Percentiles rank a stretch among this genome's conserved stretches.
Conservation (phyloP, 1,140 invertebrate species). For the Leguminivora glycinivorella region DNA sequence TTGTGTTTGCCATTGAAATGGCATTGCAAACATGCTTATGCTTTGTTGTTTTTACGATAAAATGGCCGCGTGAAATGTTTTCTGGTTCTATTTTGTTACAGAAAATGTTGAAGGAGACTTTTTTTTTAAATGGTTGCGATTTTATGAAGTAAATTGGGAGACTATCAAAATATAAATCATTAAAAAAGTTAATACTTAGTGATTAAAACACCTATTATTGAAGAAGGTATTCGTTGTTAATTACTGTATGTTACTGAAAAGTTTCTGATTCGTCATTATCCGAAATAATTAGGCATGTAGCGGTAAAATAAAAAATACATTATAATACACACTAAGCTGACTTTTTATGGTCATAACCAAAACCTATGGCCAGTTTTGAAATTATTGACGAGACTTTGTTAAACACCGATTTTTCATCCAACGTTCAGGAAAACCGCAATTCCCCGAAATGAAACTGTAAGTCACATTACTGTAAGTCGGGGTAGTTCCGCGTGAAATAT, state of each 20-base stretch:
- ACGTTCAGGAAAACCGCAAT: background rate
- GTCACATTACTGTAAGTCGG: background rate
- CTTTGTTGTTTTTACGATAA: constrained; percentile 6
- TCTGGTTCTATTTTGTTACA: background rate
- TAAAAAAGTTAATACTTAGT: too few relatives aligned
- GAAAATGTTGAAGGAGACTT: background rate
- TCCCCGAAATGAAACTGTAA: background rate
- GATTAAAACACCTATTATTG: too few relatives aligned
- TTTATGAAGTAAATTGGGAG: too few relatives aligned
- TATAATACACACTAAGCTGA: too few relatives aligned
- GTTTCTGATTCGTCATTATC: too few relatives aligned
- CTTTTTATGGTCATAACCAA: too few relatives aligned
- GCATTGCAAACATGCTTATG: constrained; percentile 19
- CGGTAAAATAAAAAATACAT: too few relatives aligned
- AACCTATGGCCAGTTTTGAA: background rate
- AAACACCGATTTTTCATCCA: background rate
- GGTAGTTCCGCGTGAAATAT: constrained; percentile 17
- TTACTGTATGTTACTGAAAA: too few relatives aligned
- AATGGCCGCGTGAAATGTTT: background rate
- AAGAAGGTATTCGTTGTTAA: too few relatives aligned
- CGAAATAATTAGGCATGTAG: too few relatives aligned
- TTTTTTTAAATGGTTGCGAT: too few relatives aligned
- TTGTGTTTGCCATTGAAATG: constrained; percentile 15
- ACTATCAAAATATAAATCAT: too few relatives aligned
- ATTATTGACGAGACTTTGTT: background rate